These are phyloP conservation scores for Rhopalosiphum maidis DNA, from an alignment of 1,140 invertebrate species.

Conservation along the genomic window DNA sequence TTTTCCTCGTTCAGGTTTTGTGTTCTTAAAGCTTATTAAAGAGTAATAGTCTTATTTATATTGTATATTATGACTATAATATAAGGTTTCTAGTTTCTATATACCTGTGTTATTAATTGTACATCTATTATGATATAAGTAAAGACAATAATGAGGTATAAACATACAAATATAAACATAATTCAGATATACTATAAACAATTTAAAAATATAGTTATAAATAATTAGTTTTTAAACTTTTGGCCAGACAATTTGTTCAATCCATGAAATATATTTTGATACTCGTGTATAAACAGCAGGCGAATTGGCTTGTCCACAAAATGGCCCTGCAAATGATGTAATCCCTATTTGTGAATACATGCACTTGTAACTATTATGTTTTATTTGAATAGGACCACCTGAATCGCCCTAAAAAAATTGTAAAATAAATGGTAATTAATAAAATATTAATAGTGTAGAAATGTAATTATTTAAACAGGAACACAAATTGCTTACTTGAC, in stretches of 20 bases:
- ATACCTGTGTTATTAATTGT: too few species aligned
- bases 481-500: neutral
- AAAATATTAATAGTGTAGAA: neutral
- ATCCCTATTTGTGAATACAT: constrained; percentile 26
- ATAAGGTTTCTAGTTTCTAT: too few species aligned
- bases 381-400: constrained; percentile 17
- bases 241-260: neutral
- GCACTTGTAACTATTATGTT: neutral
- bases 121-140: too few species aligned
- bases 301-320: neutral
- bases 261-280: constrained; percentile 25
- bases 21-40: too few species aligned
- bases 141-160: too few species aligned
- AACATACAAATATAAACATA: too few species aligned
- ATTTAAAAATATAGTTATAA: too few species aligned
- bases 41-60: too few species aligned
- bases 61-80: too few species aligned
- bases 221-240: neutral
- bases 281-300: neutral
- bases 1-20: too few species aligned
- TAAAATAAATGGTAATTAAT: neutral
- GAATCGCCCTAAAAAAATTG: constrained; percentile 13
- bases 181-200: too few species aligned
- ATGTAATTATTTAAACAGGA: neutral
- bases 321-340: neutral